Evolutionary conservation across 2,797 vertebrate genomes (phyloP), one percentile per base, ranked within the genome.

Genomic region (Poecilia picta): DNA sequence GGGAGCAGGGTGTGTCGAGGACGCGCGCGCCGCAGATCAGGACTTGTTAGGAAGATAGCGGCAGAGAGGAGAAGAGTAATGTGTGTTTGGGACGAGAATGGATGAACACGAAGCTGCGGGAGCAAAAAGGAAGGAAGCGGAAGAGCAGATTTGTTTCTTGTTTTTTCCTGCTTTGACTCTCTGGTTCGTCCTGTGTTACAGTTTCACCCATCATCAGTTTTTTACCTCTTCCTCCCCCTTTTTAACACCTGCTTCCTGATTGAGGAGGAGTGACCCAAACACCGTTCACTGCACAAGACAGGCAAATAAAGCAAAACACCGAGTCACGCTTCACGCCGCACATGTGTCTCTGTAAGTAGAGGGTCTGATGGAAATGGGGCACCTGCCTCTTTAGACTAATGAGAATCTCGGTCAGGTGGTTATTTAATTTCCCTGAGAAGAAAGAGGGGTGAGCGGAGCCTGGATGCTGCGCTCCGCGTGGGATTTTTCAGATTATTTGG

Each of bases 321-420:
- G 82, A 85, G 89, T 85, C 86, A 49, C 4, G 72, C 77, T 88
- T 83, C 33, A 57, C 8, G 47, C 79, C 28, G 76, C 74, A 70
- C 49, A 46, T 68, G 31, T 72, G 28, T 71, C 88, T 84, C 75
- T 78, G 70, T 46, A 81, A 85, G 81, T 82, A 75, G 53, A 51
- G 83, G 78, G 82, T 71, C 82, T 85, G 90, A 90, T 91, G 85
- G 88, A 91, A 90, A 88, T 83, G 81, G 88, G 92, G 88, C 88
- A 88, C 88, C 91, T 89, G 89, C 83, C 91, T 90, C 89, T 90
- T 93, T 85, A 89, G 82, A 83, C 76, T 92, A 89, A 92, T 92
- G 92, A 93, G 83, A 92, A 76, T 89, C 81, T 83, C 47, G 85
- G 83, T 88, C 86, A 90, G 88, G 88, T 90, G 84, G 89, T 81